Conservation (phyloP, 1,140 invertebrate genomes). For the Cyphomyrmex costatus region DNA sequence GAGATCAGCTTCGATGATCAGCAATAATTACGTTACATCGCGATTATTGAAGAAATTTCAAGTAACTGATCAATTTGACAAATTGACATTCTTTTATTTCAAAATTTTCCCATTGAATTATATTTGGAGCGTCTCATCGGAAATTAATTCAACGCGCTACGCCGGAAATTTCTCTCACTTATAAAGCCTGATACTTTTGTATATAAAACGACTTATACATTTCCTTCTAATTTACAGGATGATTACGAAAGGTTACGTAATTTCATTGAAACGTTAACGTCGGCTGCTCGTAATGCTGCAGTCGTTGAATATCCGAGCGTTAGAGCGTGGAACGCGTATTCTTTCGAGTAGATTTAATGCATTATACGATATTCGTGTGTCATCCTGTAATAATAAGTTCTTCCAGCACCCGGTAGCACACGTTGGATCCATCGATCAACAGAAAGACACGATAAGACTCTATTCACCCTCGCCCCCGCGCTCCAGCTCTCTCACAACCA, state of each 20-base stretch:
- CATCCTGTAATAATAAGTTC: slow-evolving; percentile 49
- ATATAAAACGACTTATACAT: slow-evolving; percentile 38
- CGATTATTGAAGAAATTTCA: not conserved
- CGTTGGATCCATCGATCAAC: slow-evolving; percentile 55
- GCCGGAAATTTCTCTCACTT: slow-evolving; percentile 43
- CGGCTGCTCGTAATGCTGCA: not conserved
- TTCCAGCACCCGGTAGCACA: slow-evolving; percentile 55
- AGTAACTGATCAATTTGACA: not conserved
- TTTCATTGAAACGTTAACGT: not conserved
- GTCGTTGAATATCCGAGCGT: not conserved
- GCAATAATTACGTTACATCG: not conserved
- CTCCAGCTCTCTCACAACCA: not conserved
- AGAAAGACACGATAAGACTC: slow-evolving; percentile 56
- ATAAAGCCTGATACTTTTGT: slow-evolving; percentile 21
- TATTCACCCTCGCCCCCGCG: not conserved
- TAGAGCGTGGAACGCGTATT: not conserved
- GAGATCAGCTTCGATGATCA: not conserved
- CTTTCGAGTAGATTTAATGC: not conserved
- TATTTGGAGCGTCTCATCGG: not conserved
- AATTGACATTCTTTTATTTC: not conserved
- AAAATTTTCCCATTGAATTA: not conserved
- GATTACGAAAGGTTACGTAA: not conserved
- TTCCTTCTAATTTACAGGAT: slow-evolving; percentile 29
- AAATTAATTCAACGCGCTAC: no score
- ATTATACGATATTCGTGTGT: slow-evolving; percentile 10